phyloP scores from a whole-genome alignment of 2,888 invertebrate species.

The Crematogaster levior region DNA sequence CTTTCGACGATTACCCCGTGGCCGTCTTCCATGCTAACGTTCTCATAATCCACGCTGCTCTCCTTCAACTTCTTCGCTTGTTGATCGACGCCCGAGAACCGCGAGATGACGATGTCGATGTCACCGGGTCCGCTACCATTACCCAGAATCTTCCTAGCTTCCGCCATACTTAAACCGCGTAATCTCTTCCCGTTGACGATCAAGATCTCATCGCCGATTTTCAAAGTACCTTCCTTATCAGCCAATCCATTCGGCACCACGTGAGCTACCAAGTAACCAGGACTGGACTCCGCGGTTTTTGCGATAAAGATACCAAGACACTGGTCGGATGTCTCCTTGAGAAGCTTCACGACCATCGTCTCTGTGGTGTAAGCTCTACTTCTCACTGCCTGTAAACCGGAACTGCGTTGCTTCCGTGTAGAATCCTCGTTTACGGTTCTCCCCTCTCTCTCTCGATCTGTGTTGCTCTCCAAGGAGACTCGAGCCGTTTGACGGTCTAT shows the following conservation, averaged over 20 bases:
- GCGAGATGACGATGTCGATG: slow-evolving; percentile 90
- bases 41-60: slow-evolving; percentile 91
- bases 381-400: slow-evolving; percentile 74
- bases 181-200: slow-evolving; percentile 91
- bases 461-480: slow-evolving; percentile 44
- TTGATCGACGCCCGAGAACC: slow-evolving; percentile 80
- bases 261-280: slow-evolving; percentile 90
- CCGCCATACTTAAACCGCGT: slow-evolving; percentile 89
- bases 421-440: slow-evolving; percentile 79
- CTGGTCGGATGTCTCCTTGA: slow-evolving; percentile 87
- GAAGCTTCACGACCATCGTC: slow-evolving; percentile 87
- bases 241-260: slow-evolving; percentile 91
- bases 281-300: slow-evolving; percentile 87
- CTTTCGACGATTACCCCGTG: slow-evolving; percentile 86
- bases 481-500: slow-evolving; percentile 56
- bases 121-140: slow-evolving; percentile 87
- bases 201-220: slow-evolving; percentile 90
- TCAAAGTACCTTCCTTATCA: slow-evolving; percentile 89
- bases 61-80: slow-evolving; percentile 87
- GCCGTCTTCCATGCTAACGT: slow-evolving; percentile 86
- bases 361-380: slow-evolving; percentile 79
- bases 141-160: slow-evolving; percentile 89
- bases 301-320: slow-evolving; percentile 91
- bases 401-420: not conserved
- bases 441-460: slow-evolving; percentile 75